Conservation (phyloP, 2,113 vertebrate genomes). For the Isichthys henryi region DNA sequence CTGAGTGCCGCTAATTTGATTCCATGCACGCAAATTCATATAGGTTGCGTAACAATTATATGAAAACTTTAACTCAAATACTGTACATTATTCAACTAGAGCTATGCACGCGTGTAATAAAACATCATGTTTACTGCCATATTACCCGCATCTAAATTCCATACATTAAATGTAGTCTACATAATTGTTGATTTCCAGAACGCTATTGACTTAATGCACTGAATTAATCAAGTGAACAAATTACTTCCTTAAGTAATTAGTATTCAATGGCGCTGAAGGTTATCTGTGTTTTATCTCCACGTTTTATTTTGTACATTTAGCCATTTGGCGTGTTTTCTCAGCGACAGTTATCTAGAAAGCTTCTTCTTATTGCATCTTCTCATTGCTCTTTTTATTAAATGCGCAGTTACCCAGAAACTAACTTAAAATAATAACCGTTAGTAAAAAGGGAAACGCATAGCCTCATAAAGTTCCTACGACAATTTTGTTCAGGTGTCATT, state of each 20-base stretch:
- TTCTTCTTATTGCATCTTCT: background rate
- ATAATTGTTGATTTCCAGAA: background rate
- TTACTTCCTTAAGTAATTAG: background rate
- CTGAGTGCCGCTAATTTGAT: background rate
- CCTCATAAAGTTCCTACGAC: slow-evolving; percentile 51
- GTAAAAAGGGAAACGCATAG: slow-evolving; percentile 23
- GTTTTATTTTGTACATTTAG: background rate
- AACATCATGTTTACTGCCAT: background rate
- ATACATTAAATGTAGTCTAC: background rate
- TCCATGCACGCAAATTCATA: background rate
- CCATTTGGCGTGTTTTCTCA: background rate
- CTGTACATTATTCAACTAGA: background rate
- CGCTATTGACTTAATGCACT: background rate
- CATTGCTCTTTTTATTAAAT: background rate
- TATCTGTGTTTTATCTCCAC: slow-evolving; percentile 6
- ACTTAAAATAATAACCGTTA: background rate
- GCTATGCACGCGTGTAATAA: background rate
- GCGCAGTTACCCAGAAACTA: background rate
- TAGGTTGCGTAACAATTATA: background rate
- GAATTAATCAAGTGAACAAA: slow-evolving; percentile 3
- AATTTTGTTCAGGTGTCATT: slow-evolving; percentile 32
- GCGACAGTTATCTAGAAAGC: background rate
- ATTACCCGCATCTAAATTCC: background rate
- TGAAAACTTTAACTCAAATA: background rate
- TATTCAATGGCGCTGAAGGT: background rate